Evolutionary conservation across 2,888 invertebrate genomes (phyloP), one percentile per base, ranked within the genome.

Genomic region (Euzetes globulus): DNA sequence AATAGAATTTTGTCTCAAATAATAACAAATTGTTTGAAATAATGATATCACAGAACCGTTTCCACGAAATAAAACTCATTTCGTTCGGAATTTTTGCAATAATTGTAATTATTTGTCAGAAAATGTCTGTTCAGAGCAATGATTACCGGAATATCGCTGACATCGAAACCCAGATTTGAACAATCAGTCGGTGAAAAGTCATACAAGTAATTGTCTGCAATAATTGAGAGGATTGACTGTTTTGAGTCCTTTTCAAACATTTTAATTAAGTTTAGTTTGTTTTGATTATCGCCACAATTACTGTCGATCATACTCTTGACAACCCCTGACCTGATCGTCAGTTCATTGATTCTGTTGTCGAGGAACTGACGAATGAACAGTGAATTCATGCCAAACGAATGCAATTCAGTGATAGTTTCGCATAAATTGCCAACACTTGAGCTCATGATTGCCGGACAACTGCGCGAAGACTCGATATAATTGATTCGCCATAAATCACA

Each of bases 91-190:
- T 45, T 37, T 45, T 47, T 41, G 6, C 7, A 22, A 70, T 25
- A 9, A 45, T 70, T 70, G 22, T 68, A 37, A 33, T 25, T 1
- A 45, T 70, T 70, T 5, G 19, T 47, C 11, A 45, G 25, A n/a
- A 25, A 70, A 70, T 70, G 41, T 70, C 25, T 45, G 25, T 45
- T 70, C 6, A 70, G 47, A 25, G 70, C 70, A 47, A 70, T 70
- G 47, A 70, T 70, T 22, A 70, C 47, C 25, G 70, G 70, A 70
- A 70, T 70, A 70, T 70, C 70, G 19, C 47, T 47, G 41, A 70
- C 25, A 70, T 70, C 70, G 37, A 70, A 70, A 15, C 70, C 70
- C 4, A 70, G 70, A 15, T 41, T 70, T 17, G 15, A 47, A 41
- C 70, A 70, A 17, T 70, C 70, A 15, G 22, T 45, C 17, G 70